These are phyloP conservation scores for Neoniphon sammara DNA, from an alignment of 2,797 vertebrate genomes.

Conservation along the genomic window DNA sequence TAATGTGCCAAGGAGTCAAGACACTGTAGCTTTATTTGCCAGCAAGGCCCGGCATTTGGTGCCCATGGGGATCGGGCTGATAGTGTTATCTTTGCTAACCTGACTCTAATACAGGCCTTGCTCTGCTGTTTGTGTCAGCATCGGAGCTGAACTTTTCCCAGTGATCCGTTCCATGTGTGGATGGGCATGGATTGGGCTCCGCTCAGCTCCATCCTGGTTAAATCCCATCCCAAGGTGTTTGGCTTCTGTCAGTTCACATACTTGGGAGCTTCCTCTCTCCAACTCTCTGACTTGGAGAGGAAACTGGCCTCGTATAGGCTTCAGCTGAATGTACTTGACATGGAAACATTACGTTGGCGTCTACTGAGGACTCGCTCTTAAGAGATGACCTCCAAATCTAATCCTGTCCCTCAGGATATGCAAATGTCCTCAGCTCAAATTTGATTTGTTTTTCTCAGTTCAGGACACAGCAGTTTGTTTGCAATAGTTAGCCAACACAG, in stretches of 20 bases:
- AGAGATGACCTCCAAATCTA: conserved; percentile 84
- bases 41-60: conserved; percentile 78
- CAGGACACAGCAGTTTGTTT: conserved; percentile 73
- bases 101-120: conserved; percentile 85
- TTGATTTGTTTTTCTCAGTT: conserved; percentile 81
- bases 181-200: conserved; percentile 73
- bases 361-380: conserved; percentile 76
- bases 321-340: conserved; percentile 77
- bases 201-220: conserved; percentile 78
- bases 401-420: conserved; percentile 82
- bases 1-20: conserved; percentile 86
- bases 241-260: conserved; percentile 67
- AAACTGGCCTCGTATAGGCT: conserved; percentile 62
- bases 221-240: conserved; percentile 85
- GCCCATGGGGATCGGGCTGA: conserved; percentile 82
- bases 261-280: conserved; percentile 63
- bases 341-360: conserved; percentile 74
- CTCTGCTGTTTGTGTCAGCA: conserved; percentile 80
- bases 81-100: conserved; percentile 87
- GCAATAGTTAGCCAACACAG: conserved; percentile 57
- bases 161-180: conserved; percentile 76
- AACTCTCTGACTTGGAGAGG: conserved; percentile 69
- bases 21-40: conserved; percentile 83
- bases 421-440: conserved; percentile 83
- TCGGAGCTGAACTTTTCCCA: conserved; percentile 81